Conservation (phyloP, 2,888 invertebrate species). For the Drosophila nr. medialis region DNA sequence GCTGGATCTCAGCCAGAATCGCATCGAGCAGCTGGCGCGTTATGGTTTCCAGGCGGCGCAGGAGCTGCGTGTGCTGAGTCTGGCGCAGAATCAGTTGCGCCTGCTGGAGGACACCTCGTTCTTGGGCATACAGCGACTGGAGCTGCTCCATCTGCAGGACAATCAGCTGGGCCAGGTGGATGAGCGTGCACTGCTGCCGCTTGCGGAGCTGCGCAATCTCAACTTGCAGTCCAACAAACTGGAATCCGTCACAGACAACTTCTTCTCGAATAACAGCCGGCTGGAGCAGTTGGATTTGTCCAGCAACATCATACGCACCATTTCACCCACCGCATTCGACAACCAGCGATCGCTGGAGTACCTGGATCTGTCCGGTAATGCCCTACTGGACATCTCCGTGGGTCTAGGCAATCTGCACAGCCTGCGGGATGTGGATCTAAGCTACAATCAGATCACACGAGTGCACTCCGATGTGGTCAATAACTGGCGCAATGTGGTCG, state of each 20-base stretch:
- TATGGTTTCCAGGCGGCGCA: slow-evolving; percentile 88
- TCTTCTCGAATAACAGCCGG: slow-evolving; percentile 88
- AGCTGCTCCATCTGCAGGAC: slow-evolving; percentile 90
- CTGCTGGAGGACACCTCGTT: slow-evolving; percentile 89
- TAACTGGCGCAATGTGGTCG: slow-evolving; percentile 89
- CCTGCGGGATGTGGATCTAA: slow-evolving; percentile 90
- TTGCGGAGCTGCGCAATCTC: slow-evolving; percentile 88
- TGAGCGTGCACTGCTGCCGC: slow-evolving; percentile 88
- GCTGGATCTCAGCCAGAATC: slow-evolving; percentile 91
- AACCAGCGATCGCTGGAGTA: slow-evolving; percentile 89
- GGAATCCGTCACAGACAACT: slow-evolving; percentile 88
- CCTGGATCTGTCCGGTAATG: slow-evolving; percentile 92
- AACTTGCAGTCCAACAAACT: slow-evolving; percentile 92
- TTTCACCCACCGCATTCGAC: slow-evolving; percentile 88
- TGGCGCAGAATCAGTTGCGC: slow-evolving; percentile 90
- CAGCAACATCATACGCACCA: slow-evolving; percentile 89
- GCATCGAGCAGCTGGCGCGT: slow-evolving; percentile 89
- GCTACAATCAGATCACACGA: slow-evolving; percentile 90
- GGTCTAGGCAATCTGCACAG: slow-evolving; percentile 89
- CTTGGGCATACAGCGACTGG: slow-evolving; percentile 89
- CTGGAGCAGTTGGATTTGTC: slow-evolving; percentile 90
- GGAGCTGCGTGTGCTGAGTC: slow-evolving; percentile 88
- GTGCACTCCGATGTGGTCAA: slow-evolving; percentile 89
- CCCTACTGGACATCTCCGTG: slow-evolving; percentile 89
- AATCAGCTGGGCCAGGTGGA: slow-evolving; percentile 90